Base-by-base conservation (phyloP, 2,113 vertebrate genomes). In the Nesogale talazaci region DNA sequence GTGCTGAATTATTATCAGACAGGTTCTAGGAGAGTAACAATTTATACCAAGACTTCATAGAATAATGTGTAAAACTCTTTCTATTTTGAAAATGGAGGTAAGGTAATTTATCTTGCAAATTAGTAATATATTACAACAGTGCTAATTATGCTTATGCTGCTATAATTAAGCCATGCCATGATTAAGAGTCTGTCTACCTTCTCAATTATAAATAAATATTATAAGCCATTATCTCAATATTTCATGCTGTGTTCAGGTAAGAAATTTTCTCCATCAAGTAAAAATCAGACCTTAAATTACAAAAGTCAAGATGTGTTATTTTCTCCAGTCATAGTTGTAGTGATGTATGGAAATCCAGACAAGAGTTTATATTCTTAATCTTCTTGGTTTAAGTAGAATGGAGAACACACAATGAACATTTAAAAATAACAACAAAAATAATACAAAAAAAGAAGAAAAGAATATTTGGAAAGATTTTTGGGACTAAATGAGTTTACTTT, bases 191-290 rank as follows among this genome's bases (percentile, higher is more conserved):
- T 94, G 75, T 81, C 93, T 95, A 85, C 76, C 57, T 96, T 94
- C 79, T n/a, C 69, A 94, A 93, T 88, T 88, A 93, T 90, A 94
- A 91, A 74, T 94, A 95, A 91, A 91, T 92, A 90, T 88, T 92
- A 95, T 91, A 96, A 94, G 27, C 72, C n/a, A 92, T 94, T 96
- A 96, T 96, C 95, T 94, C 63, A 94, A 78, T 42, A 90, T 91
- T 88, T 59, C 93, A 96, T 94, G 59, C 82, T 96, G 90, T 88
- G 94, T 96, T 94, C 63, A 93, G 74, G 85, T 34, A 88, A 90
- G n/a, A 82, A 78, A 69, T 93, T 88, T 94, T 94, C 82, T 93
- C 83, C 23, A 17, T 56, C 75, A 94, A 94, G 61, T 81, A 80
- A 57, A 94, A 96, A 70, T 92, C 31, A 94, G 75, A 40, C 31